Percentiles rank a stretch among this genome's conserved stretches.
Evolutionary conservation across 2,888 invertebrate genomes (phyloP).

Genomic region (Ctena decussata): DNA sequence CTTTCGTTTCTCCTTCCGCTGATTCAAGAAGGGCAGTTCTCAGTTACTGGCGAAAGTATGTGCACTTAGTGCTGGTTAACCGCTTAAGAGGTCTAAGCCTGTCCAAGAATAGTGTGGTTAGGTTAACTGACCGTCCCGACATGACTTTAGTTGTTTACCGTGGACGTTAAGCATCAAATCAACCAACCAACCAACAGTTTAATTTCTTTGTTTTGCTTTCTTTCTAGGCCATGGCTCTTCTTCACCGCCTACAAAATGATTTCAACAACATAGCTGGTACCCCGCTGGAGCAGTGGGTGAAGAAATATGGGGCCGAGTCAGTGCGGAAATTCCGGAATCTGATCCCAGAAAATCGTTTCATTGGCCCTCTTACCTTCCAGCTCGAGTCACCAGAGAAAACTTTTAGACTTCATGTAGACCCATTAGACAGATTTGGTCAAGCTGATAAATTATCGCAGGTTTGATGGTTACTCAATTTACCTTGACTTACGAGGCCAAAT

Average conservation of each 20-base stretch:
- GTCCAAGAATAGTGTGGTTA: too few relatives aligned
- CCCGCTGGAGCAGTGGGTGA: slow-evolving; percentile 96
- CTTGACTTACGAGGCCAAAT: too few relatives aligned
- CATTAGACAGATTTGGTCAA: slow-evolving; percentile 94
- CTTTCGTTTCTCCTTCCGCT: too few relatives aligned
- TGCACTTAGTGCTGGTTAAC: too few relatives aligned
- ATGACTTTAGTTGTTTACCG: too few relatives aligned
- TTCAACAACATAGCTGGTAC: slow-evolving; percentile 93
- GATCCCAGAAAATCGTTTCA: slow-evolving; percentile 87
- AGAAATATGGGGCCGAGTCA: slow-evolving; percentile 94
- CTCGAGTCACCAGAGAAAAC: slow-evolving; percentile 94
- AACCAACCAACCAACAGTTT: too few relatives aligned
- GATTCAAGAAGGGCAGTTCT: too few relatives aligned
- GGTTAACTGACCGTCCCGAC: too few relatives aligned
- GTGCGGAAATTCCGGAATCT: slow-evolving; percentile 93
- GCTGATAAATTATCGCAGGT: slow-evolving; percentile 98
- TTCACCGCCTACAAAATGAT: slow-evolving; percentile 93
- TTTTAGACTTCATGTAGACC: slow-evolving; percentile 98
- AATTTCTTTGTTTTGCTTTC: background rate
- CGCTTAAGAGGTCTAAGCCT: too few relatives aligned
- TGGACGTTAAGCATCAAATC: too few relatives aligned
- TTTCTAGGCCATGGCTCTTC: slow-evolving; percentile 95
- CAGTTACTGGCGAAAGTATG: too few relatives aligned
- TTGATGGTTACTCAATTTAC: background rate
- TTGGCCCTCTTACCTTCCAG: slow-evolving; percentile 93